These are phyloP conservation scores for Nezara viridula DNA, from an alignment of 2,888 invertebrate species.

Conservation along the genomic window DNA sequence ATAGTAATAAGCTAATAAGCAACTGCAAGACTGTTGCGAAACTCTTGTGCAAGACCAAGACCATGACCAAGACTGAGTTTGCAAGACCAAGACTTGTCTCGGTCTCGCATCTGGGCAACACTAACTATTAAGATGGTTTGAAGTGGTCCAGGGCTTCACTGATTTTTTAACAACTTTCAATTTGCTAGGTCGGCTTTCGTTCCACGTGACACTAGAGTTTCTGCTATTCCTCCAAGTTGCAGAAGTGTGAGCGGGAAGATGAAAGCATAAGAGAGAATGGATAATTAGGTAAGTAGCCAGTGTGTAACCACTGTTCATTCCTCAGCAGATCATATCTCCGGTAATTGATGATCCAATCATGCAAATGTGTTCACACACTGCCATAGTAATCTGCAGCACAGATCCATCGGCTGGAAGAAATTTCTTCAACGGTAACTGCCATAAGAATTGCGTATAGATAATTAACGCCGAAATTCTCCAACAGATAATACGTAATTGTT, in stretches of 20 bases:
- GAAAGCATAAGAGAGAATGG: background rate
- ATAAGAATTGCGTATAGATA: constrained; percentile 2
- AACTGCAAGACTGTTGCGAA: no score
- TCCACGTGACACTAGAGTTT: constrained; percentile 9
- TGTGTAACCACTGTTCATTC: background rate
- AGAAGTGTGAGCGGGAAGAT: background rate
- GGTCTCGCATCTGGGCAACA: no score
- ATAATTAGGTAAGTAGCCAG: background rate
- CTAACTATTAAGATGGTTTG: no score
- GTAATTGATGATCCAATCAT: background rate
- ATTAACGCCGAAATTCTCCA: background rate
- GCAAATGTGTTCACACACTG: constrained; percentile 25
- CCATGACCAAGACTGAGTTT: no score
- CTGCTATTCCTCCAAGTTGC: background rate
- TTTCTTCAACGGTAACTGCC: background rate
- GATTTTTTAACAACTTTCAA: no score
- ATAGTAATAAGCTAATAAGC: no score
- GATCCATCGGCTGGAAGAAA: background rate
- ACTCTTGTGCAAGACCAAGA: no score
- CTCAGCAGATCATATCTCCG: background rate
- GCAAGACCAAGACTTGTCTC: no score
- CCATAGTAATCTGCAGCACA: background rate
- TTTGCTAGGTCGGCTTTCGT: no score
- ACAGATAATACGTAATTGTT: background rate
- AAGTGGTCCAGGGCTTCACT: no score